These are phyloP conservation scores for Pipra filicauda DNA, from an alignment of 2,113 vertebrate genomes.

Conservation along the genomic window DNA sequence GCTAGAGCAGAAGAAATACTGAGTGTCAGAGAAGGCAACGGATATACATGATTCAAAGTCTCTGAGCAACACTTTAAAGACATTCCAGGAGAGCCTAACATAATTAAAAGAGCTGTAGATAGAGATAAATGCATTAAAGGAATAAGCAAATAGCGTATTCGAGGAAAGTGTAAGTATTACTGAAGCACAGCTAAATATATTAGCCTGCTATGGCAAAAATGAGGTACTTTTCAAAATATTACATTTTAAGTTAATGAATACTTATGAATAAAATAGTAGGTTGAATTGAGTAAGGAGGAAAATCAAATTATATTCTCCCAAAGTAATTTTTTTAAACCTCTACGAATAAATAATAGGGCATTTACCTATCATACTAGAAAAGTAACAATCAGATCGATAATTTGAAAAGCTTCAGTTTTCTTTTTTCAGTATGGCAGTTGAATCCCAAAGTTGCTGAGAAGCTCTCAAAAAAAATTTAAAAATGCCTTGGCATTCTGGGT, in stretches of 20 bases:
- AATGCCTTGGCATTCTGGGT: not conserved
- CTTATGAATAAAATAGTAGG: not conserved
- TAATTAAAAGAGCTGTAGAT: constrained; percentile 21
- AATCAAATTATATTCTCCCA: not conserved
- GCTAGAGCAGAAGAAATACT: not conserved
- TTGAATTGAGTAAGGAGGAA: not conserved
- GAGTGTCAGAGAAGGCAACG: not conserved
- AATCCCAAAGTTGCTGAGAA: not conserved
- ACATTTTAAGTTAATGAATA: not conserved
- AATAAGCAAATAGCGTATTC: not conserved
- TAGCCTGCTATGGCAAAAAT: not conserved
- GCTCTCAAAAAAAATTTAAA: not conserved
- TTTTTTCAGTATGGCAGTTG: not conserved
- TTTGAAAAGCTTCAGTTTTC: not conserved
- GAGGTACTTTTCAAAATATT: not conserved
- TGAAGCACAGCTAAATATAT: not conserved
- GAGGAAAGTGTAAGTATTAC: not conserved
- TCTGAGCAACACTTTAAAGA: constrained; percentile 46
- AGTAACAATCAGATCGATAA: not conserved
- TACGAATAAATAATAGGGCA: not conserved
- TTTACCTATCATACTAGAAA: not conserved
- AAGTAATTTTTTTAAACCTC: not conserved
- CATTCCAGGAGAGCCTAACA: constrained; percentile 40
- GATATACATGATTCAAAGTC: not conserved
- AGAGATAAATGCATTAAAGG: not conserved